Conservation (phyloP, 1,140 invertebrate genomes). For the Cotesia vestalis region DNA sequence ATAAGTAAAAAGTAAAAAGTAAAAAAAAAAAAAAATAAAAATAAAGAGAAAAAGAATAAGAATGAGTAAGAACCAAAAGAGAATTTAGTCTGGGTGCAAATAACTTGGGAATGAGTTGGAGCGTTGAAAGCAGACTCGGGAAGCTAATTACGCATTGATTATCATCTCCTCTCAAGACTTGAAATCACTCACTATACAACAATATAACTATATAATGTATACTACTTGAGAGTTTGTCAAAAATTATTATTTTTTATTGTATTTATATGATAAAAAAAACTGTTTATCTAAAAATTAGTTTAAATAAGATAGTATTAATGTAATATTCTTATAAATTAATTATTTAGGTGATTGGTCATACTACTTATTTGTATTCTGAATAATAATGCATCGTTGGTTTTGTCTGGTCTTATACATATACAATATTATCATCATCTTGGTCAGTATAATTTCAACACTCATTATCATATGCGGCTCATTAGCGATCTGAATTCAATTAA, state of each 20-base stretch:
- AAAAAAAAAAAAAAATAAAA: too few species aligned
- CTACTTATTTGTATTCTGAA: too few species aligned
- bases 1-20: too few species aligned
- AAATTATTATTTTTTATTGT: too few species aligned
- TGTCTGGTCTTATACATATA: constrained; percentile 10
- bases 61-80: neutral
- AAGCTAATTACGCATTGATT: constrained; percentile 51
- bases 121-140: constrained; percentile 21
- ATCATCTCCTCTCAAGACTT: constrained; percentile 46
- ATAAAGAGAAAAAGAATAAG: too few species aligned
- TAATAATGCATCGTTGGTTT: too few species aligned
- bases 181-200: constrained; percentile 5
- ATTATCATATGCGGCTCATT: constrained; percentile 39
- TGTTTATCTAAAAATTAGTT: too few species aligned
- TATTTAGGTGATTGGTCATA: too few species aligned
- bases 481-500: constrained; percentile 40
- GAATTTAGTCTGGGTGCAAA: constrained; percentile 16
- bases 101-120: constrained; percentile 1
- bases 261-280: too few species aligned
- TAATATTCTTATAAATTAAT: too few species aligned
- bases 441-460: constrained; percentile 25
- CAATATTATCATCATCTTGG: constrained; percentile 25
- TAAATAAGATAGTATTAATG: too few species aligned
- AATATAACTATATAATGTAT: too few species aligned
- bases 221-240: neutral